Percentiles rank a stretch among this genome's conserved stretches.
These are phyloP conservation scores for Metallyticus violacea DNA, from an alignment of 2,888 invertebrate species.

Conservation along the genomic window DNA sequence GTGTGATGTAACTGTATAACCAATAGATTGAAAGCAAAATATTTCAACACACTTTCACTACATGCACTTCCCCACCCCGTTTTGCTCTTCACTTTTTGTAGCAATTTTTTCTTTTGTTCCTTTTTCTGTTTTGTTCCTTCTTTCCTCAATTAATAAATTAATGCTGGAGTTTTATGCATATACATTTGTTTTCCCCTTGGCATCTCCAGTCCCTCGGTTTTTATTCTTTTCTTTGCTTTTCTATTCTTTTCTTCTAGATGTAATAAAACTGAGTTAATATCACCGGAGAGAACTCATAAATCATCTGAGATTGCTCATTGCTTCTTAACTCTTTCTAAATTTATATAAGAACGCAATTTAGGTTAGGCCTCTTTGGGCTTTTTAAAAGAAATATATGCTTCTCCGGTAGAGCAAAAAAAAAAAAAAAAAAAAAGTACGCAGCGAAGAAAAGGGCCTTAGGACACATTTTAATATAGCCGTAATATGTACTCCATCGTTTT, in stretches of 20 bases:
- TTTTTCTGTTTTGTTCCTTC: not conserved
- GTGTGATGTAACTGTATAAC: too few species aligned
- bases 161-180: not conserved
- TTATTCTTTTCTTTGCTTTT: not conserved
- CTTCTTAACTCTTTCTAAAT: not conserved
- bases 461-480: not conserved
- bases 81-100: too few species aligned
- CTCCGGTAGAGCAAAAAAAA: too few species aligned
- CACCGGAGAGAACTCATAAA: not conserved
- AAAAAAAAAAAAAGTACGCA: too few species aligned
- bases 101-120: too few species aligned
- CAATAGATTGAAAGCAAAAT: too few species aligned
- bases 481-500: not conserved
- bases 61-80: too few species aligned
- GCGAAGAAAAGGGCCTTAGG: not conserved
- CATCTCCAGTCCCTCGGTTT: not conserved
- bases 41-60: too few species aligned
- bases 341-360: not conserved
- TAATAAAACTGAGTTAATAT: not conserved
- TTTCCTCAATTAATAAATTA: not conserved
- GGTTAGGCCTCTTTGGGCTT: not conserved
- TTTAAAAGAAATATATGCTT: not conserved
- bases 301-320: not conserved
- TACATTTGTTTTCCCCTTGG: not conserved
- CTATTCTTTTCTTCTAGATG: not conserved